Conservation (phyloP, 1,140 invertebrate species). For the Vanessa atalanta region DNA sequence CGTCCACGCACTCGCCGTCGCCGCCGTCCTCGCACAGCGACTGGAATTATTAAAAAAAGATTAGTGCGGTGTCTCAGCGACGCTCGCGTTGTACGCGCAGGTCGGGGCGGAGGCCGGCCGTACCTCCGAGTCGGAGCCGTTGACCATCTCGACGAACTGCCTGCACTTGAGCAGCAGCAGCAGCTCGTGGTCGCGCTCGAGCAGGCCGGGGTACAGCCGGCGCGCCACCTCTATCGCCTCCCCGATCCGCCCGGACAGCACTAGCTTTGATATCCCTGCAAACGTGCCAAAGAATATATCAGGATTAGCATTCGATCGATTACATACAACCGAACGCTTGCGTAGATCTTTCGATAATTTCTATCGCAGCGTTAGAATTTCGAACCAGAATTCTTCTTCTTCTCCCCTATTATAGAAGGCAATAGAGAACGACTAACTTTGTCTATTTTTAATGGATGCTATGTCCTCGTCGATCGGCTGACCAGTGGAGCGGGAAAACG, state of each 20-base stretch:
- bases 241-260: constrained; percentile 94
- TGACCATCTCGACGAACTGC: constrained; percentile 98
- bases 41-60: background rate
- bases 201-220: constrained; percentile 93
- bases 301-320: too few relatives aligned
- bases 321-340: too few relatives aligned
- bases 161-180: constrained; percentile 97
- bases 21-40: constrained; percentile 35
- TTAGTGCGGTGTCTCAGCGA: too few relatives aligned
- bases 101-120: too few relatives aligned
- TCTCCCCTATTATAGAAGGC: too few relatives aligned
- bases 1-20: constrained; percentile 42
- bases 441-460: constrained; percentile 97
- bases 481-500: constrained; percentile 95
- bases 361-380: too few relatives aligned
- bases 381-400: too few relatives aligned
- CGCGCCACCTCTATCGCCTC: constrained; percentile 96
- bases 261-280: constrained; percentile 95
- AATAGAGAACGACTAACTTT: constrained; percentile 85
- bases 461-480: constrained; percentile 96
- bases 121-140: constrained; percentile 89
- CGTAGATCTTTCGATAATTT: too few relatives aligned
- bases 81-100: too few relatives aligned
- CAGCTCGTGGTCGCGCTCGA: constrained; percentile 94
- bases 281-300: background rate